These are phyloP conservation scores for Brachionus koreanus DNA, from an alignment of 1,140 invertebrate species.

Conservation along the genomic window DNA sequence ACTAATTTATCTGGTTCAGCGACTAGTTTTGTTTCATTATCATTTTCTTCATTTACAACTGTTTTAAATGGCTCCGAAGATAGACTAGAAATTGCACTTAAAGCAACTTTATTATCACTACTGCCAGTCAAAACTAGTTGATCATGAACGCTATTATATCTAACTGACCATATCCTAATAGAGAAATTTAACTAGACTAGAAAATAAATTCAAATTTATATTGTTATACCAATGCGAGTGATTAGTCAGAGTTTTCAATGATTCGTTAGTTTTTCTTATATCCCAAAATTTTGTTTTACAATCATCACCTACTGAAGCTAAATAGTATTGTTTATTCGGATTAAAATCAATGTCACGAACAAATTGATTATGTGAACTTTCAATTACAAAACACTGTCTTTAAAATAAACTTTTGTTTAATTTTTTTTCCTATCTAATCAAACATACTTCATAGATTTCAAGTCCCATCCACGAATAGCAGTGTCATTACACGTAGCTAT, in stretches of 20 bases:
- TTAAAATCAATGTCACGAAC: constrained; percentile 91
- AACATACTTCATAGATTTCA: constrained; percentile 38
- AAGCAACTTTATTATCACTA: constrained; percentile 83
- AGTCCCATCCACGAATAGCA: constrained; percentile 39
- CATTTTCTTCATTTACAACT: constrained; percentile 44
- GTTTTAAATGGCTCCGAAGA: constrained; percentile 72
- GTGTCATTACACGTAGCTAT: constrained; percentile 31
- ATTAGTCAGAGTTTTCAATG: constrained; percentile 75
- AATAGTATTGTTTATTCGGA: constrained; percentile 86
- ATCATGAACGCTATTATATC: constrained; percentile 93
- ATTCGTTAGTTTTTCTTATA: constrained; percentile 70
- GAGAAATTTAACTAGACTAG: constrained; percentile 41
- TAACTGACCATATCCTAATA: constrained; percentile 79
- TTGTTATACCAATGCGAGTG: constrained; percentile 90
- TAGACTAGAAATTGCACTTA: constrained; percentile 78
- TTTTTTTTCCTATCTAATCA: not conserved
- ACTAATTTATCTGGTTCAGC: constrained; percentile 70
- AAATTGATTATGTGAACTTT: constrained; percentile 79
- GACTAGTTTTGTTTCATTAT: not conserved
- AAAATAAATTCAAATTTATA: constrained; percentile 1
- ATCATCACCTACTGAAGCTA: constrained; percentile 91
- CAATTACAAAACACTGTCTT: constrained; percentile 74
- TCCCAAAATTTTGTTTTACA: constrained; percentile 93
- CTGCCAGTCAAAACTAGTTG: constrained; percentile 89
- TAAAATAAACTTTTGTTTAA: constrained; percentile 47